These are phyloP conservation scores for Neodiprion virginianus DNA, from an alignment of 1,140 invertebrate genomes.

Conservation along the genomic window DNA sequence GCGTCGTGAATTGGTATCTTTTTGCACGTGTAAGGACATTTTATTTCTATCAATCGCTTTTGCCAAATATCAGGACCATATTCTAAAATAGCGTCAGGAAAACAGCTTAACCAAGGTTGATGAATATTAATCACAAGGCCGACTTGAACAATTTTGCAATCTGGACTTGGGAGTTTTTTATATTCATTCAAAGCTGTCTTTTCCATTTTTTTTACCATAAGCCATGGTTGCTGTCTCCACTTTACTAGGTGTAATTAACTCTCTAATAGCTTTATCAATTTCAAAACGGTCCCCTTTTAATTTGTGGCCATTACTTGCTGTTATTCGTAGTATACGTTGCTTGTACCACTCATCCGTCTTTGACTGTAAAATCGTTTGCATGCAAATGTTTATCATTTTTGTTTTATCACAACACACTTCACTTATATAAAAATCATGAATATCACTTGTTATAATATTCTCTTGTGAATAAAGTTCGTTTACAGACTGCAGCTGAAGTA, in stretches of 20 bases:
- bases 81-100: conserved; percentile 15
- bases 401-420: conserved; percentile 20
- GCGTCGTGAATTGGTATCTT: conserved; percentile 9
- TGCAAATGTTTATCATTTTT: conserved; percentile 5
- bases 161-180: not conserved
- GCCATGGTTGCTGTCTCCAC: conserved; percentile 3
- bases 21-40: conserved; percentile 20
- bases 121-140: conserved; percentile 7
- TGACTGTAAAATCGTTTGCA: conserved; percentile 20
- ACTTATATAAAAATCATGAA: conserved; percentile 13
- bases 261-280: conserved; percentile 19
- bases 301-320: conserved; percentile 24
- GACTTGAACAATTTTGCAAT: conserved; percentile 15
- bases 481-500: conserved; percentile 17
- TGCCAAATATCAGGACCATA: conserved; percentile 19
- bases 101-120: conserved; percentile 18
- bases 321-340: conserved; percentile 23
- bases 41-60: conserved; percentile 18
- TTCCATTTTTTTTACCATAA: conserved; percentile 21
- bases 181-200: not conserved
- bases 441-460: conserved; percentile 1
- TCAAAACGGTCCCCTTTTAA: conserved; percentile 22
- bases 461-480: conserved; percentile 6
- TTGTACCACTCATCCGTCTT: conserved; percentile 21
- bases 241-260: not conserved